phyloP scores from a whole-genome alignment of 2,113 vertebrate species.

The Neolamprologus longior region DNA sequence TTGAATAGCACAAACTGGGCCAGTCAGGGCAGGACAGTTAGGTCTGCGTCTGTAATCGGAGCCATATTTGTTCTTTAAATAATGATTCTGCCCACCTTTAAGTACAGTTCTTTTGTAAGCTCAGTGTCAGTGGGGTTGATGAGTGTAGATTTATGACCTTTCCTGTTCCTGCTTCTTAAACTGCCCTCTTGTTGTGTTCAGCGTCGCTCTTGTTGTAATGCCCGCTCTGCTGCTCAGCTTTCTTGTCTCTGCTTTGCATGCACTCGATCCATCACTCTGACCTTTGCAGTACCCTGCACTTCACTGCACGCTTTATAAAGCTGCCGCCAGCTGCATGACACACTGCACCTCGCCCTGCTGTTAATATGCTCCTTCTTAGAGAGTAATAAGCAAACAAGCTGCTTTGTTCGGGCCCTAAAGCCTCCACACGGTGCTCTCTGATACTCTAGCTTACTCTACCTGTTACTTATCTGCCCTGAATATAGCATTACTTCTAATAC shows the following conservation, averaged over 20 bases:
- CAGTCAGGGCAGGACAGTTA: fast-evolving
- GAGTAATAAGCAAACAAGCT: not conserved
- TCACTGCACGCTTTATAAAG: constrained; percentile 24
- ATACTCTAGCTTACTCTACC: not conserved
- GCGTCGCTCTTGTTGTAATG: not conserved
- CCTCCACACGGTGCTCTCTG: not conserved
- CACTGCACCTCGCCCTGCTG: not conserved
- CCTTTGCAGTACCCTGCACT: constrained; percentile 16
- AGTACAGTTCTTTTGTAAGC: not conserved
- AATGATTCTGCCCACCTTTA: not conserved
- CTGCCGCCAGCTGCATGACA: not conserved
- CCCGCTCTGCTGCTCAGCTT: not conserved
- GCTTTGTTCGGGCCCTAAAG: not conserved
- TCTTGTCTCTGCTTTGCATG: not conserved
- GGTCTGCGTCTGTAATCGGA: not conserved
- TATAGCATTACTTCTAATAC: fast-evolving
- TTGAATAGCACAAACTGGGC: not conserved
- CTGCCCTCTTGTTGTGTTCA: not conserved
- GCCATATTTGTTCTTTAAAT: not conserved
- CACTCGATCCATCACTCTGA: constrained; percentile 16
- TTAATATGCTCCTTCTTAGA: not conserved
- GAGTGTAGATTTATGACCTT: not conserved
- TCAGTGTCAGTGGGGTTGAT: not conserved
- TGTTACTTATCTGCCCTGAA: not conserved
- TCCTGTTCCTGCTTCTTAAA: not conserved